Base-by-base conservation (phyloP, 2,113 vertebrate genomes). In the Stictonetta naevosa region DNA sequence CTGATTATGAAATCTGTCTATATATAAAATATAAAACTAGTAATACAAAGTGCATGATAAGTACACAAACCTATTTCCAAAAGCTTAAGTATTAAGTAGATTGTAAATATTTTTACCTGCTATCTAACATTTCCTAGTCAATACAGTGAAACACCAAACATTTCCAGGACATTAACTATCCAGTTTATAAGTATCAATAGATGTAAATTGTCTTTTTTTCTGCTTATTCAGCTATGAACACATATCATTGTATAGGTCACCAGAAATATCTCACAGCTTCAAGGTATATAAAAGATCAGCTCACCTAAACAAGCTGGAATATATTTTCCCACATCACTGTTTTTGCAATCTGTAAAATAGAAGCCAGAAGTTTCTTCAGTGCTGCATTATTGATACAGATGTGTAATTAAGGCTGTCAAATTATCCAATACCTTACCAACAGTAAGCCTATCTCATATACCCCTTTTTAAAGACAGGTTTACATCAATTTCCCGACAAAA, bases 221-320 rank as follows among this genome's bases (percentile, higher is more conserved):
- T 75, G 52, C 18, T 76, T 87, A 72, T 71, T 67, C 26, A 81
- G 25, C 40, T 75, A 73, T 79, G 66, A 86, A 72, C 88, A 66
- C 13, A 36, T 40, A 28, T 26, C 19, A 55, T 25, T 42, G 13
- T 36, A 31, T 25, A 75, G 7, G 44, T 69, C n/a, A 42, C 5
- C 28, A 83, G n/a, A 80, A 92, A 75, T 50, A 68, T 42, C 23
- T 84, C 34, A 75, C 62, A 84, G 34, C 21, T 86, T 53, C 62
- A 88, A 66, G 3, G 2, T 76, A 14, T 25, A 26, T 0, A 84
- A 36, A 83, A 75, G 38, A 59, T 67, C 50, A 71, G 94, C 98
- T 98, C 96, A 99, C 99, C 98, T 1, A 95, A 98, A 97, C 99
- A 99, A 79, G 96, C 97, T n/a, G 98, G 97, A 86, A 99, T 86